Base-by-base conservation (phyloP, 2,797 vertebrate species). In the Clamator glandarius region DNA sequence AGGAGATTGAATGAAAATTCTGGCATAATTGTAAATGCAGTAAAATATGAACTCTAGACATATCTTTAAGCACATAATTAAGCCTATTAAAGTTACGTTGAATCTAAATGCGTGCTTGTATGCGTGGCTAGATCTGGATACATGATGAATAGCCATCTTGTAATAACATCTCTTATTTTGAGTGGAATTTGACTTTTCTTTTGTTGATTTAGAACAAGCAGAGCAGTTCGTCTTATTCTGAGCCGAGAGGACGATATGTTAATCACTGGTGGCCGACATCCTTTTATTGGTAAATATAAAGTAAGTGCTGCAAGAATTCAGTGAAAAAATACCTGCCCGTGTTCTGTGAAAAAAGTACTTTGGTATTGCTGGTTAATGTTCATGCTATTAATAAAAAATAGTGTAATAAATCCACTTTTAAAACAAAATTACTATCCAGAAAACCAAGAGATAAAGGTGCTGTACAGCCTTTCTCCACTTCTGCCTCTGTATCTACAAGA, bases 201-300 rank as follows among this genome's bases (percentile, higher is more conserved):
- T 63, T 73, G 15, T 85, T 92, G 23, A 55, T 95, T 92, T 92
- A 99, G 99, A 97, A 98, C 98, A 12, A 96, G 93, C 74, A 97
- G 69, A 19, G 96, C 99, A 1, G 97, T 99, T 46, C 98, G 98
- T 62, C 97, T 98, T 87, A 94, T 99, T 86, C 97, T 99, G 92
- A 98, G 98, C 83, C 97, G 98, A 67, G 98, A 98, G 50, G 98
- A 99, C 15, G 99, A 99, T 95, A 99, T 99, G 98, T 84, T 99
- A 95, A 98, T 99, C 89, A 98, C 98, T 5, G 99, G 98, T 63
- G 99, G 95, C 17, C 98, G 98, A 6, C 99, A 99, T 89, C 99
- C 99, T 15, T 95, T 98, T 35, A 70, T 98, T 94, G 98, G 97
- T 66, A 98, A 97, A 96, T 99, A 99, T 96, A 99, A 99, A 98